These are phyloP conservation scores for Maconellicoccus hirsutus DNA, from an alignment of 1,140 invertebrate genomes.

Conservation along the genomic window DNA sequence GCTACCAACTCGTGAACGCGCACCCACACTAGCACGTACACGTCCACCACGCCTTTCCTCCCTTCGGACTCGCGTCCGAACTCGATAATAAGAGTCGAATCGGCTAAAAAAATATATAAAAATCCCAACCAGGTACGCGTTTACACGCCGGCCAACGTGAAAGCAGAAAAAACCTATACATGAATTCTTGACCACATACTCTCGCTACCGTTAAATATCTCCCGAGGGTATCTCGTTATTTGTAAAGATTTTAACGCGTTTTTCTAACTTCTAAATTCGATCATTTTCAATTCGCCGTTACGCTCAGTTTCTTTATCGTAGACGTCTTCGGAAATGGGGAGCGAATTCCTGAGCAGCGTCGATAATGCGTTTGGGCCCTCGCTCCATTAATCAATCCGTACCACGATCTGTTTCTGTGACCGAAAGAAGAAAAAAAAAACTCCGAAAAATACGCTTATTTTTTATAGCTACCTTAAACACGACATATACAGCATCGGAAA, in stretches of 20 bases:
- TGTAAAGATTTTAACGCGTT: slow-evolving; percentile 9
- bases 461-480: too few species aligned
- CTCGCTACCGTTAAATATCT: background rate
- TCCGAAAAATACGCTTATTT: too few species aligned
- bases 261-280: background rate
- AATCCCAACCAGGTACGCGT: background rate
- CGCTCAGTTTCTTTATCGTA: background rate
- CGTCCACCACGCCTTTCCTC: too few species aligned
- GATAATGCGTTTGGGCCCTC: too few species aligned
- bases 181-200: background rate
- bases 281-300: background rate
- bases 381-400: too few species aligned
- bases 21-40: background rate
- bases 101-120: background rate
- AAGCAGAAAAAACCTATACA: background rate
- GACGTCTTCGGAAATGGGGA: too few species aligned
- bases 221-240: background rate
- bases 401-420: too few species aligned
- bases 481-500: too few species aligned
- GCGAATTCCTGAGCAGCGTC: too few species aligned
- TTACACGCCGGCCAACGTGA: background rate
- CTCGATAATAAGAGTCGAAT: too few species aligned
- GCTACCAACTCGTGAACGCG: background rate
- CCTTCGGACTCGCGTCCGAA: too few species aligned
- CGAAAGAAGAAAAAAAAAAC: too few species aligned